Evolutionary conservation across 2,888 invertebrate species (phyloP).

Genomic region (Argyresthia goedartella): DNA sequence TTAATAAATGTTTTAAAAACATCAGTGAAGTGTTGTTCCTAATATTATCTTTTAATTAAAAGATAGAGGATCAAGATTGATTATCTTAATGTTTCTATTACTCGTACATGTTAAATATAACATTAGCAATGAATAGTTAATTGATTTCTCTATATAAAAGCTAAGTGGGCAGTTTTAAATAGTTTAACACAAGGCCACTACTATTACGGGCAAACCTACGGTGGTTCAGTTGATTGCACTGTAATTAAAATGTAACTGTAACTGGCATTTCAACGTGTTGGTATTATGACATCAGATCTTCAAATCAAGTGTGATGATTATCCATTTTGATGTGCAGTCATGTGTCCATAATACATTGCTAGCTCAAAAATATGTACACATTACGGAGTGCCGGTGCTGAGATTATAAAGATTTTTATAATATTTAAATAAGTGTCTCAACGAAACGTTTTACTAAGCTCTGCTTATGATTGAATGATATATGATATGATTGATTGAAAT

Average conservation of each 20-base stretch:
- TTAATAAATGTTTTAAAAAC: background rate
- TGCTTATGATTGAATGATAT: no score
- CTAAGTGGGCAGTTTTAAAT: no score
- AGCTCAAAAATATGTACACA: no score
- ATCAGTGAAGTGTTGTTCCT: background rate
- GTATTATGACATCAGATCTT: background rate
- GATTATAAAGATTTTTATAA: no score
- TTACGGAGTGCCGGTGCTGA: no score
- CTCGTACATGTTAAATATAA: background rate
- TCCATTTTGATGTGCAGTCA: no score
- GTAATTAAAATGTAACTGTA: background rate
- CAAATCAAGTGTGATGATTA: background rate
- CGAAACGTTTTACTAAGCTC: no score
- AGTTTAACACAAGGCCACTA: background rate
- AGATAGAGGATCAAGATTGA: background rate
- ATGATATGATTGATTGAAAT: no score
- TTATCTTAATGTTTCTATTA: background rate
- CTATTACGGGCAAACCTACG: background rate
- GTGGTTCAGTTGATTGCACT: background rate
- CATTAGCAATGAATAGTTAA: conserved; percentile 1
- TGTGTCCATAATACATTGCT: no score
- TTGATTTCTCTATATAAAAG: background rate
- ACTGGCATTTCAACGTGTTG: background rate
- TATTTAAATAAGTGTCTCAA: no score
- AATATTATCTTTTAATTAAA: background rate